Percentiles rank a stretch among this genome's conserved stretches.
Evolutionary conservation across 2,113 vertebrate species (phyloP).

Genomic region (Pelobates fuscus): DNA sequence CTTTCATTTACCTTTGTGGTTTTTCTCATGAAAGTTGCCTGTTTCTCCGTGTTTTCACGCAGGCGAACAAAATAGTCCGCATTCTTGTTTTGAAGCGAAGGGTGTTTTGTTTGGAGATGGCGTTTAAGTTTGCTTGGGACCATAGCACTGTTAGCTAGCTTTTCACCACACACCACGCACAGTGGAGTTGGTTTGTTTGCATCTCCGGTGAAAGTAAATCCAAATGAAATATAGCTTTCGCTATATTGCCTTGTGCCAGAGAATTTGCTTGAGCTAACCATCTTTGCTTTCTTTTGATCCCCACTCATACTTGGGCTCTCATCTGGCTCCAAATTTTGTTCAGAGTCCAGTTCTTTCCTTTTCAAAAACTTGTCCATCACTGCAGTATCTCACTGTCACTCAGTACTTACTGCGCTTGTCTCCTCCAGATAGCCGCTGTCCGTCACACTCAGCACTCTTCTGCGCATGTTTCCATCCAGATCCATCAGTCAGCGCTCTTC

Average conservation of each 20-base stretch:
- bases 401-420: conserved; percentile 9
- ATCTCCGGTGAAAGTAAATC: conserved; percentile 8
- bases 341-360: conserved; percentile 13
- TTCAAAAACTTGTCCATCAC: conserved; percentile 15
- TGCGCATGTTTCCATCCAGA: background rate
- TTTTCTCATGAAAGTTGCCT: conserved; percentile 26
- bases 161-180: background rate
- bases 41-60: conserved; percentile 11
- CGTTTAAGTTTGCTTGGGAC: conserved; percentile 1
- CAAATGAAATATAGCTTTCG: conserved; percentile 16
- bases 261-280: background rate
- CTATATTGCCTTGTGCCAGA: conserved; percentile 2
- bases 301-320: conserved; percentile 9
- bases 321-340: background rate
- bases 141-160: conserved; percentile 3
- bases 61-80: conserved; percentile 7
- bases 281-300: conserved; percentile 1
- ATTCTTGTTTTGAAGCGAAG: conserved; percentile 8
- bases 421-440: conserved; percentile 10
- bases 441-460: conserved; percentile 5
- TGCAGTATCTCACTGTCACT: background rate
- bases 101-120: conserved; percentile 1
- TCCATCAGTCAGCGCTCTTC: conserved; percentile 4
- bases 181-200: background rate
- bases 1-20: conserved; percentile 26